Conservation (phyloP, 2,113 vertebrate genomes). For the Pseudopodoces humilis region DNA sequence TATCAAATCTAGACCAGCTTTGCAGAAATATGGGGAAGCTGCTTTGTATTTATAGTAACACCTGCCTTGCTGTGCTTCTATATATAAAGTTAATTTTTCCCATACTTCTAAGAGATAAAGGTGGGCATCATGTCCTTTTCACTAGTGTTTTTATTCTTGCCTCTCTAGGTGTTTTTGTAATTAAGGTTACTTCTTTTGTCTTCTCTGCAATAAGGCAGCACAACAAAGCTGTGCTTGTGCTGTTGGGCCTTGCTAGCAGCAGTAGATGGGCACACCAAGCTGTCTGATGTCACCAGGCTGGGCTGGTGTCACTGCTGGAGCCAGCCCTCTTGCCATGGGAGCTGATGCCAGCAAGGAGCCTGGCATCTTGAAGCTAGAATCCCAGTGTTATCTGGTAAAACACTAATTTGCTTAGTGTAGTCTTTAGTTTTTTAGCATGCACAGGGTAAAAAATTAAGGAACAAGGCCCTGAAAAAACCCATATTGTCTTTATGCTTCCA, state of each 20-base stretch:
- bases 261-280: not conserved
- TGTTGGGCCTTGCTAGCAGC: not conserved
- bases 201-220: not conserved
- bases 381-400: not conserved
- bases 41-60: not conserved
- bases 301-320: not conserved
- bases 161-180: not conserved
- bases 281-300: not conserved
- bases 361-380: not conserved
- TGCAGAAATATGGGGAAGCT: not conserved
- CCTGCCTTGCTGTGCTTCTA: not conserved
- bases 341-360: not conserved
- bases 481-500: constrained; percentile 20
- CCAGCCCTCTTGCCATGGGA: not conserved
- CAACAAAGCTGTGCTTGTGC: not conserved
- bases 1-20: not conserved
- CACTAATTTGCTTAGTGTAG: not conserved
- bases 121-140: not conserved
- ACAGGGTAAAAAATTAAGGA: not conserved
- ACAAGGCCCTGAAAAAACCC: not conserved
- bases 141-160: not conserved
- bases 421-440: constrained; percentile 26
- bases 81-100: not conserved
- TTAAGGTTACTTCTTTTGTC: not conserved
- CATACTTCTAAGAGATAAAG: not conserved